Percentiles rank a stretch among this genome's conserved stretches.
Evolutionary conservation across 1,140 invertebrate genomes (phyloP).

Genomic region (Drosophila prosaltans): DNA sequence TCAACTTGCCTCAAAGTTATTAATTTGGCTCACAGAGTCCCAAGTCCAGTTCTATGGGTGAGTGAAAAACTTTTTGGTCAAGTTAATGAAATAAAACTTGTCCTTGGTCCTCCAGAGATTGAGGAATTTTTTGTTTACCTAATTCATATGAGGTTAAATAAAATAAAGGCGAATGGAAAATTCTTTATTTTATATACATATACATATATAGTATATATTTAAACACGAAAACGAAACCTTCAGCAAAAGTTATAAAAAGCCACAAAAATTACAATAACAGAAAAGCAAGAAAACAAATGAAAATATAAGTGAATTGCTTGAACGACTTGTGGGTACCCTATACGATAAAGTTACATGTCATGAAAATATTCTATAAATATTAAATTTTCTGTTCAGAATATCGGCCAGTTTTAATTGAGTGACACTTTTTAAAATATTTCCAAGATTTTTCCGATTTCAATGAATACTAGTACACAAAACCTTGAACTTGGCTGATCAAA

Average conservation of each 20-base stretch:
- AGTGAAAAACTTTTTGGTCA: constrained; percentile 50
- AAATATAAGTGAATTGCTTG: too few relatives aligned
- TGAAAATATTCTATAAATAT: too few relatives aligned
- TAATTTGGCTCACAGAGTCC: constrained; percentile 45
- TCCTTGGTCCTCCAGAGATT: not conserved
- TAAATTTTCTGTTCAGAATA: too few relatives aligned
- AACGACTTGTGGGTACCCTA: too few relatives aligned
- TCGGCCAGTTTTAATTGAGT: too few relatives aligned
- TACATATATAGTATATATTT: not conserved
- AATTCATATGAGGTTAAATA: not conserved
- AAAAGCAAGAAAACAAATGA: not conserved
- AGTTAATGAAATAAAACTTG: not conserved
- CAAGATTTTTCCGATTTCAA: too few relatives aligned
- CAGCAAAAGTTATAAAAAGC: not conserved
- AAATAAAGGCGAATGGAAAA: not conserved
- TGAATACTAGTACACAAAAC: too few relatives aligned
- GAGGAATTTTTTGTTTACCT: not conserved
- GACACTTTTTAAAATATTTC: too few relatives aligned
- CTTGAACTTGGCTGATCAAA: too few relatives aligned
- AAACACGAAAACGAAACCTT: not conserved
- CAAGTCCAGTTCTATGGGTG: not conserved
- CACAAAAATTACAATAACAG: not conserved
- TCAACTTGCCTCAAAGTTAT: constrained; percentile 63
- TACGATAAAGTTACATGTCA: too few relatives aligned
- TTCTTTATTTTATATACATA: too few relatives aligned